Conservation (phyloP, 2,888 invertebrate species). For the Plusia festucae region DNA sequence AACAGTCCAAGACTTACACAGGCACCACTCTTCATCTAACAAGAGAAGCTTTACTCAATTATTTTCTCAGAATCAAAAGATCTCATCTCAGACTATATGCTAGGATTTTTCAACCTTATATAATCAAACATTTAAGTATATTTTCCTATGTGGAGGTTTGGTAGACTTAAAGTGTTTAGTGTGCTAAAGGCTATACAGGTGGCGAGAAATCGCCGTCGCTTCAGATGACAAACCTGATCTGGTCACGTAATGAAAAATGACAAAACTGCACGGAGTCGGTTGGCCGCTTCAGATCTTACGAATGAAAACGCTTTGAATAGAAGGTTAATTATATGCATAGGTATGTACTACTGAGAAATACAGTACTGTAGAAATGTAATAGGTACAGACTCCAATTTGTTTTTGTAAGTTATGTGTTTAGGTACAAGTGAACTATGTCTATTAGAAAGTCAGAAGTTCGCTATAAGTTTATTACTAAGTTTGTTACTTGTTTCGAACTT, state of each 20-base stretch:
- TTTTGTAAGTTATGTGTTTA: too few species aligned
- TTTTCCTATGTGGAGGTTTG: conserved; percentile 31
- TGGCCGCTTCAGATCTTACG: conserved; percentile 62
- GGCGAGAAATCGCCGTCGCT: conserved; percentile 73
- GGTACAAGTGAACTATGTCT: neutral
- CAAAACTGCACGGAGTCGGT: conserved; percentile 79
- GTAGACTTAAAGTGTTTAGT: conserved; percentile 23
- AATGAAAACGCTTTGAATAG: conserved; percentile 55
- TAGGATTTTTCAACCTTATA: conserved; percentile 35
- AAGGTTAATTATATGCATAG: conserved; percentile 22
- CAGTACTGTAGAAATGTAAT: neutral
- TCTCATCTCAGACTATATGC: conserved; percentile 17
- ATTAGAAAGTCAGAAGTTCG: conserved; percentile 4
- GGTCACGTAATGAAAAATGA: conserved; percentile 92
- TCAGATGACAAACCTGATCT: conserved; percentile 90
- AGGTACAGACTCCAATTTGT: neutral
- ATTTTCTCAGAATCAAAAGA: conserved; percentile 35
- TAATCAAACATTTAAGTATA: conserved; percentile 10
- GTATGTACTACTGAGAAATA: neutral
- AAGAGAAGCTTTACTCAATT: conserved; percentile 77
- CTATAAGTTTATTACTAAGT: conserved; percentile 3
- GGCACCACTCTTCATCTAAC: conserved; percentile 80
- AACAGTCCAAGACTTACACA: conserved; percentile 77
- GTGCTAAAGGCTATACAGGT: conserved; percentile 73
- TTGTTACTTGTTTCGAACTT: conserved; percentile 20